Evolutionary conservation across 2,797 vertebrate genomes (phyloP), one percentile per base, ranked within the genome.

Genomic region (Chloroceryle inda): DNA sequence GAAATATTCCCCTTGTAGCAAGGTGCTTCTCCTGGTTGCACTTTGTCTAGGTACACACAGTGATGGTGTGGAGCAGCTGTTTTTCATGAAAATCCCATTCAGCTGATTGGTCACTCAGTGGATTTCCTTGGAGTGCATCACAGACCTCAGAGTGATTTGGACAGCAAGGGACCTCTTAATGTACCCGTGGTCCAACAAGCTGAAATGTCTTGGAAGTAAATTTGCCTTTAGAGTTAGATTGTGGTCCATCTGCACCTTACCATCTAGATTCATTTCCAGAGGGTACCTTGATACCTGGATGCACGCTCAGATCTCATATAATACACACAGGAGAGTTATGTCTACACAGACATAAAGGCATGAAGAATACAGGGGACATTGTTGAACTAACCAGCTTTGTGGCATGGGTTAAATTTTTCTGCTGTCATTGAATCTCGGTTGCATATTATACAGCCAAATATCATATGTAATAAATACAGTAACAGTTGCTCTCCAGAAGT

Each of bases 401-500:
- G 44, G 14, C 4, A 77, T 15, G 55, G 22, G 44, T 72, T 38
- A 59, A 8, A 6, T 29, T 77, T 90, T 85, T n/a, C 8, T n/a
- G 5, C 5, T 68, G 4, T 59, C 50, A 55, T 19, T 50, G 40
- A 84, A 29, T 5, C 53, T 22, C 6, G 9, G 18, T 58, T 87
- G 21, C 23, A 24, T 29, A 38, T 29, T 35, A 53, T 10, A n/a
- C 12, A 49, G 12, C 21, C 38, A 49, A 88, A 35, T 68, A 55
- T 6, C 6, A 22, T n/a, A 23, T 10, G 53, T 2, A 35, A 33
- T 29, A 68, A 80, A 85, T 68, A 9, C 8, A 73, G 24, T 35
- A 18, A 38, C 11, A 49, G 19, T 37, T 77, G 38, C 26, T 77
- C 45, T 50, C 0, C 1, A 3, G 0, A 82, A 47, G 1, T 5